Percentiles rank a stretch among this genome's conserved stretches.
Evolutionary conservation across 2,113 vertebrate genomes (phyloP).

Genomic region (Ptilonorhynchus violaceus): DNA sequence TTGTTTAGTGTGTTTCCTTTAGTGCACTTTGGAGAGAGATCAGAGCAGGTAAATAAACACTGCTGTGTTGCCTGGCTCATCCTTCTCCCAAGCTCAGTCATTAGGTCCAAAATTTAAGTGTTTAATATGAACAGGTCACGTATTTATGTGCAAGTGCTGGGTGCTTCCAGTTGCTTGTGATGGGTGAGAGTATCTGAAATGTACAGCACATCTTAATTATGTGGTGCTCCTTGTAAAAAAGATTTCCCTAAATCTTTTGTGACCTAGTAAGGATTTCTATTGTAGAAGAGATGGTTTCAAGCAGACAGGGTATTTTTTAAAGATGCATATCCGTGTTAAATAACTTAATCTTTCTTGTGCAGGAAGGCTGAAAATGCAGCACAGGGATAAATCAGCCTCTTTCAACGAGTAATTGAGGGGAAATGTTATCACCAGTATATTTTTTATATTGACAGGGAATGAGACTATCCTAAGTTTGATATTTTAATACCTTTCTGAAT

Average conservation of each 20-base stretch:
- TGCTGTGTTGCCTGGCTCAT: not conserved
- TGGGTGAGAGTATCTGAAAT: not conserved
- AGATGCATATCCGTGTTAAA: constrained; percentile 29
- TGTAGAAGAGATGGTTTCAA: constrained; percentile 10
- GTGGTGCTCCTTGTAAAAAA: not conserved
- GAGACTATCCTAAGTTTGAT: constrained; percentile 28
- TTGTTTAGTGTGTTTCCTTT: constrained; percentile 13
- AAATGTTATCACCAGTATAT: constrained; percentile 49
- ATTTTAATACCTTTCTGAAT: constrained; percentile 59
- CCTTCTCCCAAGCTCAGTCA: not conserved
- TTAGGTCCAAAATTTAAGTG: not conserved
- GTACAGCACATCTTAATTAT: constrained; percentile 14
- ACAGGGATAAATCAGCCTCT: constrained; percentile 36
- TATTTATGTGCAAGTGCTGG: not conserved
- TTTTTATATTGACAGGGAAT: constrained; percentile 57
- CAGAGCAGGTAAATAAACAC: not conserved
- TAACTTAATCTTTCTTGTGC: constrained; percentile 47
- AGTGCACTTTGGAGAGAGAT: not conserved
- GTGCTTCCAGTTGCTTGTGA: not conserved
- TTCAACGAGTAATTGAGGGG: constrained; percentile 55
- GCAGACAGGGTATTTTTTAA: constrained; percentile 36
- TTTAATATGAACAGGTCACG: not conserved
- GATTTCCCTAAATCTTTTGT: constrained; percentile 10
- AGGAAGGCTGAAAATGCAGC: constrained; percentile 36
- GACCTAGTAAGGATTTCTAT: not conserved